Percentiles rank a stretch among this genome's conserved stretches.
phyloP scores from a whole-genome alignment of 2,113 vertebrate genomes.

The Vulpes ferrilata region DNA sequence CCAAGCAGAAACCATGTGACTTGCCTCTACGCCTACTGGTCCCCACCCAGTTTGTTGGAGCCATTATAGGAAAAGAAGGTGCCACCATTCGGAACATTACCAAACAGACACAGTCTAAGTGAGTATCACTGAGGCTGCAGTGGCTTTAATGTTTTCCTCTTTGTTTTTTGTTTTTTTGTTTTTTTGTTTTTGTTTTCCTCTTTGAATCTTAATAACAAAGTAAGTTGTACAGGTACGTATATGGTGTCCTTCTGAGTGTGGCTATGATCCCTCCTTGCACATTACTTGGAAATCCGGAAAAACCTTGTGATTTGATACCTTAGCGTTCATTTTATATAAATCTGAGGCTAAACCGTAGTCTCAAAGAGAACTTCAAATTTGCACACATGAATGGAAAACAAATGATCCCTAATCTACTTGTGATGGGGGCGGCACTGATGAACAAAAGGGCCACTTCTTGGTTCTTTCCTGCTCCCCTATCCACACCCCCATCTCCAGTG shows the following conservation, averaged over 20 bases:
- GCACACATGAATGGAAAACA: constrained; percentile 42
- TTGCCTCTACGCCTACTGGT: constrained; percentile 96
- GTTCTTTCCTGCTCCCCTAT: not conserved
- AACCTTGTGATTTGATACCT: constrained; percentile 12
- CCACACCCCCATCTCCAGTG: too few relatives aligned
- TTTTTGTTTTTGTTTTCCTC: too few relatives aligned
- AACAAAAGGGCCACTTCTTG: not conserved
- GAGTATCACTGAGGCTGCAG: constrained; percentile 72
- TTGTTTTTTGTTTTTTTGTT: too few relatives aligned
- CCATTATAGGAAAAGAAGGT: constrained; percentile 99
- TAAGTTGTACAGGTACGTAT: not conserved
- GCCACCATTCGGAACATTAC: constrained; percentile 98
- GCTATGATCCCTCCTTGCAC: not conserved
- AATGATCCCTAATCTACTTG: not conserved
- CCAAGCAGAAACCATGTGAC: constrained; percentile 95
- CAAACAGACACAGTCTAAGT: constrained; percentile 99
- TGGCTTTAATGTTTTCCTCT: not conserved
- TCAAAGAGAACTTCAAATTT: constrained; percentile 39
- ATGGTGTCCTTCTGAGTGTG: not conserved
- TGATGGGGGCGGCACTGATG: not conserved
- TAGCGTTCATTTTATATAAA: constrained; percentile 36
- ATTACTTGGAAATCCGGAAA: not conserved
- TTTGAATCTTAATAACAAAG: not conserved
- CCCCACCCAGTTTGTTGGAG: constrained; percentile 98
- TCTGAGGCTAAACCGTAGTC: not conserved